Evolutionary conservation across 2,888 invertebrate species (phyloP), one percentile per base, ranked within the genome.

Genomic region (Hanleya hanleyi): DNA sequence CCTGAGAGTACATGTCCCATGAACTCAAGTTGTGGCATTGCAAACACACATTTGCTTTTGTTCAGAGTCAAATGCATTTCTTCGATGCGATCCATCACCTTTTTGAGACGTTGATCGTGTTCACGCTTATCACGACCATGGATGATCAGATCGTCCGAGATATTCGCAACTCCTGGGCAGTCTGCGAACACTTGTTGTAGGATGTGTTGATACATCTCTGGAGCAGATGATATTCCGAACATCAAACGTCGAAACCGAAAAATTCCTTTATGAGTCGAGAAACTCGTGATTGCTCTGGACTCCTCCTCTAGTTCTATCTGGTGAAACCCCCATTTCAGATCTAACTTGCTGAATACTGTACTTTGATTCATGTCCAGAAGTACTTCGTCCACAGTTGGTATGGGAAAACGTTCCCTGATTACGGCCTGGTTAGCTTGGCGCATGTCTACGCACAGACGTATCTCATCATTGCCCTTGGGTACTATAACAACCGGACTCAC

Each of bases 271-370:
- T 82, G 77, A 18, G 81, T 83, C 15, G 78, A 69, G 67, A 83
- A 84, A 29, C 82, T 80, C 18, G 83, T 83, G 4, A 84, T 83
- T 2, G 76, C 74, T 6, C 83, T 61, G 9, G 80, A 83, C 26
- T 77, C 75, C 33, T 77, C 74, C 9, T 67, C 61, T 12, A 82
- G 61, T 50, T 83, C 82, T 1, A 81, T 70, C 47, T 84, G 80
- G 47, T 83, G 81, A 64, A 77, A 85, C 0, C 77, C 82, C 73
- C 69, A 75, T 49, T 77, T 80, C 0, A 84, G 69, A 69, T 84
- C 84, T 6, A 84, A 49, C 33, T 81, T 84, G 49, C 69, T 73
- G 65, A 82, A 84, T 1, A 82, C 69, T 57, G 51, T 77, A 15
- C 74, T 67, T 2, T 69, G 47, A 49, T 76, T 71, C n/a, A 81